Conservation (phyloP, 2,797 vertebrate genomes). For the Acanthiza pusilla region DNA sequence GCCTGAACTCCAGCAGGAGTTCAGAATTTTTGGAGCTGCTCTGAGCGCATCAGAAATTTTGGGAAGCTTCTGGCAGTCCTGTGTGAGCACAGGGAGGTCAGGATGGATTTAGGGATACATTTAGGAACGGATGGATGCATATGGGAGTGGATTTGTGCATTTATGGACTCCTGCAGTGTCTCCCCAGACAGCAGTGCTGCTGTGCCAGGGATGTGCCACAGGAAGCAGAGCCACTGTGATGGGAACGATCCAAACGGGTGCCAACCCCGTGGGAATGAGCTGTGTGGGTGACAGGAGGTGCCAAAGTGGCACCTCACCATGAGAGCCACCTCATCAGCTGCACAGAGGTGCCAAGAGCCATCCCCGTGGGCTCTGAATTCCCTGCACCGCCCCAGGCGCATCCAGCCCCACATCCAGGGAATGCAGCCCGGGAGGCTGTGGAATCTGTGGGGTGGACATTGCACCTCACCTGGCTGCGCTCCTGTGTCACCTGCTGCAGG, state of each 20-base stretch:
- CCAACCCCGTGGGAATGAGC: background rate
- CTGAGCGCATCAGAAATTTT: rapidly evolving
- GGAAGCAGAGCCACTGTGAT: background rate
- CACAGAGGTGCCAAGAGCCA: background rate
- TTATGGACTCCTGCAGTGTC: background rate
- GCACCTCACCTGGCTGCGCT: too few species aligned
- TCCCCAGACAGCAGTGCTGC: background rate
- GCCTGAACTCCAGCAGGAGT: background rate
- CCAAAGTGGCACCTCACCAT: background rate
- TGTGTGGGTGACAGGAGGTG: background rate
- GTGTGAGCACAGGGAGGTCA: background rate
- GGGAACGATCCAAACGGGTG: rapidly evolving
- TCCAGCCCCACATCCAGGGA: background rate
- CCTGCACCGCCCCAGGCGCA: background rate
- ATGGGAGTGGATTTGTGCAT: background rate
- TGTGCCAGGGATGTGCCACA: background rate
- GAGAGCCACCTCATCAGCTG: background rate
- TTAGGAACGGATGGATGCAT: rapidly evolving
- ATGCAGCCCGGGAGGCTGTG: rapidly evolving
- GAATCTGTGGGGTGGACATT: too few species aligned
- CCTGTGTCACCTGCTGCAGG: too few species aligned
- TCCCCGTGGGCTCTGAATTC: rapidly evolving
- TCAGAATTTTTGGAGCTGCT: background rate
- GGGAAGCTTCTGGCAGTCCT: background rate
- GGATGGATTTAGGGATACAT: background rate